phyloP scores from a whole-genome alignment of 2,888 invertebrate species.

The Hymenopus coronatus region DNA sequence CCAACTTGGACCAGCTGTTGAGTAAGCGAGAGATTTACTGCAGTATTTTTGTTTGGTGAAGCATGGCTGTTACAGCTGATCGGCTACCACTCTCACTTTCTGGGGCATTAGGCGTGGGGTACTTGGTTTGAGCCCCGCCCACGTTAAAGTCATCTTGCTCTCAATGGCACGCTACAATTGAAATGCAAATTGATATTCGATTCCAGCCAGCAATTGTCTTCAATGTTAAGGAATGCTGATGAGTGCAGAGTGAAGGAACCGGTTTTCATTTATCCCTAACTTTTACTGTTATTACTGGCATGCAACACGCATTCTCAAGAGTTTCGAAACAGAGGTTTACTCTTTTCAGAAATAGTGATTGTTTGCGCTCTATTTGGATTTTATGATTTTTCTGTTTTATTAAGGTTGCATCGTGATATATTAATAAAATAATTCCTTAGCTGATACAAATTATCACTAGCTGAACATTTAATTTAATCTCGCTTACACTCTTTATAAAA shows the following conservation, averaged over 20 bases:
- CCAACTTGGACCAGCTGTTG: background rate
- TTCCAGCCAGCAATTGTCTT: background rate
- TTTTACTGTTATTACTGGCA: background rate
- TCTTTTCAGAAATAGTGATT: too few relatives aligned
- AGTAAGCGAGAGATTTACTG: background rate
- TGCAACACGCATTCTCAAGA: too few relatives aligned
- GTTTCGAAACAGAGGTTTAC: too few relatives aligned
- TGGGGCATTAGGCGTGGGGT: background rate
- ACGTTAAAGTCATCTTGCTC: background rate
- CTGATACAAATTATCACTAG: too few relatives aligned
- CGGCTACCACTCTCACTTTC: background rate
- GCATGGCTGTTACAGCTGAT: background rate
- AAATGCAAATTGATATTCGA: background rate
- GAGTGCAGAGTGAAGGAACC: background rate
- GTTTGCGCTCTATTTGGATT: too few relatives aligned
- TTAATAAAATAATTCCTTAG: too few relatives aligned
- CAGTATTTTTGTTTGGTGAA: background rate
- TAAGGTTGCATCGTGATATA: too few relatives aligned
- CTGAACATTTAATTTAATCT: too few relatives aligned
- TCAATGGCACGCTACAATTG: background rate
- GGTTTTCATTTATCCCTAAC: background rate
- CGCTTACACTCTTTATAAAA: too few relatives aligned
- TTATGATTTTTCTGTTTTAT: too few relatives aligned
- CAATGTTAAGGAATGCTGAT: background rate
- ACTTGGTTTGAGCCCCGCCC: background rate